Percentiles rank a stretch among this genome's conserved stretches.
These are phyloP conservation scores for Microtus pennsylvanicus DNA, from an alignment of 2,113 vertebrate genomes.

Conservation along the genomic window DNA sequence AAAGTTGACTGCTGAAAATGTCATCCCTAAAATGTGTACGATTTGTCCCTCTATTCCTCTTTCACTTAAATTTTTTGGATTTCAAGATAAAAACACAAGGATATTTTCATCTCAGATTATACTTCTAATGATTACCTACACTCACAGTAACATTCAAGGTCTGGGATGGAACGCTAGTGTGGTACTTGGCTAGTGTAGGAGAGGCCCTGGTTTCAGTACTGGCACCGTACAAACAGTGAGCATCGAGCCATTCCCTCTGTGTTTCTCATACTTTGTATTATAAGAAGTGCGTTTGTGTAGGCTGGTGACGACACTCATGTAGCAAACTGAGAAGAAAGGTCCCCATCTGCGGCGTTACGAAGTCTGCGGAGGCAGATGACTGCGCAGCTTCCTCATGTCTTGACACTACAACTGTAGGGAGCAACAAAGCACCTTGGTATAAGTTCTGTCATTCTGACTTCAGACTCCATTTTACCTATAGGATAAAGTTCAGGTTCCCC, in stretches of 20 bases:
- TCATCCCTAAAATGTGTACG: neutral
- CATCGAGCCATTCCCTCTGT: neutral
- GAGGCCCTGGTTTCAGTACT: neutral
- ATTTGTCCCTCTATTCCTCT: neutral
- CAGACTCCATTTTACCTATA: neutral
- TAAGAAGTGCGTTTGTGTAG: neutral
- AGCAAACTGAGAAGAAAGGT: neutral
- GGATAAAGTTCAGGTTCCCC: neutral
- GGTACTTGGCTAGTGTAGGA: neutral
- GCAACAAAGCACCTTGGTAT: neutral
- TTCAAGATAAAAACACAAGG: neutral
- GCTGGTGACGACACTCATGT: neutral
- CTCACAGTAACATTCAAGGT: neutral
- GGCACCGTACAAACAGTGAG: neutral
- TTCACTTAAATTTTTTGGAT: neutral
- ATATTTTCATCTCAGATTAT: conserved; percentile 1
- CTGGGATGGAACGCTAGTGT: neutral
- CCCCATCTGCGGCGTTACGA: neutral
- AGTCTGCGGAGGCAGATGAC: conserved; percentile 55
- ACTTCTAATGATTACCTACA: neutral
- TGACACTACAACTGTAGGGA: neutral
- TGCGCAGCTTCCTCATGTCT: neutral
- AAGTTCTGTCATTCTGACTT: neutral
- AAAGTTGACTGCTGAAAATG: neutral
- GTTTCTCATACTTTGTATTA: neutral